Base-by-base conservation (phyloP, 1,140 invertebrate species). In the Anadara kagoshimensis region DNA sequence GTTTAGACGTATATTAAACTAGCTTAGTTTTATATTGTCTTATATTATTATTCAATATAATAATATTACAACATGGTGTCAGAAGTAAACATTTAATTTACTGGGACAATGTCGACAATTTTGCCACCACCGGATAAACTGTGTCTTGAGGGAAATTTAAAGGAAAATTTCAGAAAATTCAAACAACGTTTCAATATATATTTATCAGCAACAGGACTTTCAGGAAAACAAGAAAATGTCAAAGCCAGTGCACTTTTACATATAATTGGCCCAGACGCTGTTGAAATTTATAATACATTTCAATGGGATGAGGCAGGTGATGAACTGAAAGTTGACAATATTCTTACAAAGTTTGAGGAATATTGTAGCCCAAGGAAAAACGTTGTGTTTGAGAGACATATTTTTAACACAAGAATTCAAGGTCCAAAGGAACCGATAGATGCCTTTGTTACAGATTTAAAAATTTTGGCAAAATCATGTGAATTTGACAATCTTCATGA, bases 321-420 rank as follows among this genome's bases (percentile, higher is more conserved):
- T 26, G 26, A 63, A 47, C 16, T 22, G 16, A 64, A 73, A 54
- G 12, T 63, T 18, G 49, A 44, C 10, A 36, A 49, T 20, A 26
- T 67, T 29, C 16, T 57, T n/a, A 24, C 62, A 18, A 74, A 77
- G 43, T 79, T 79, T 62, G 49, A 74, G 14, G 41, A 71, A 20
- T 75, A 69, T 51, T 74, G 62, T 41, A 69, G 57, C 29, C 70
- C 66, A 8, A 41, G 54, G 24, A 72, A 62, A n/a, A 76, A 77
- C 36, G 54, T 59, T 16, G 29, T 51, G 20, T 56, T 51, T 36
- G 64, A 67, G 24, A 56, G 64, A 58, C 65, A 58, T 45, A 22
- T 53, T 47, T 76, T 76, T 45, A 68, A 71, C 45, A 66, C 54
- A 11, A 45, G 74, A 47, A 24, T 36, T 1, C 69, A 79, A 56